Conservation (phyloP, 2,113 vertebrate species). For the Cromileptes altivelis region DNA sequence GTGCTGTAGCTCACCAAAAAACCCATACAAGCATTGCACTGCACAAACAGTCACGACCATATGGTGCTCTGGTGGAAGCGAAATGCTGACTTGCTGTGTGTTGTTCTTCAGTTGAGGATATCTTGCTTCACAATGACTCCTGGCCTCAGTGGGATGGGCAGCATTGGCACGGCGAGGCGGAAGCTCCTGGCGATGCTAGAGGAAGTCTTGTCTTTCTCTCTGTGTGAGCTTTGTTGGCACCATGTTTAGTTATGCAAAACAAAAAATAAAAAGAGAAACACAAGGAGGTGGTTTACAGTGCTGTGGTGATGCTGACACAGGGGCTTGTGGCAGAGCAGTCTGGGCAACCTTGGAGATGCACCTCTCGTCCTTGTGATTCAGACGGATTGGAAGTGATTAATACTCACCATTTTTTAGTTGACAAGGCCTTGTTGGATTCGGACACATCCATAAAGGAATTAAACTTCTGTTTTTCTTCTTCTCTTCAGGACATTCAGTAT, state of each 20-base stretch:
- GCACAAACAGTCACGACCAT: slow-evolving; percentile 64
- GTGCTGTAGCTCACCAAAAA: slow-evolving; percentile 37
- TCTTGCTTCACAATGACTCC: slow-evolving; percentile 64
- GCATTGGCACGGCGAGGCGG: slow-evolving; percentile 78
- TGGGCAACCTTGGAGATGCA: slow-evolving; percentile 48
- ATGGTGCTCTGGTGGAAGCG: slow-evolving; percentile 74
- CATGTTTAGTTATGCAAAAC: slow-evolving; percentile 54
- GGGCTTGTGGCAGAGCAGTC: slow-evolving; percentile 63
- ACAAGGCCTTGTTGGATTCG: slow-evolving; percentile 21
- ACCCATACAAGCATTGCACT: slow-evolving; percentile 31
- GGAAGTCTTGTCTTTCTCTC: slow-evolving; percentile 78
- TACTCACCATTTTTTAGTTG: slow-evolving; percentile 5
- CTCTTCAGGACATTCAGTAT: slow-evolving; percentile 87
- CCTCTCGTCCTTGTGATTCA: slow-evolving; percentile 31
- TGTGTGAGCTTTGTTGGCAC: slow-evolving; percentile 70
- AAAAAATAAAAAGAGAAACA: slow-evolving; percentile 44
- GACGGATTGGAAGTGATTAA: slow-evolving; percentile 29
- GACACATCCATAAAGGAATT: slow-evolving; percentile 18
- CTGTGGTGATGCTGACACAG: slow-evolving; percentile 46
- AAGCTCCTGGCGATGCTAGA: slow-evolving; percentile 82
- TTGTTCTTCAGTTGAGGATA: slow-evolving; percentile 49
- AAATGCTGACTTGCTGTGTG: slow-evolving; percentile 71
- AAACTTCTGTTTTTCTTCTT: slow-evolving; percentile 11
- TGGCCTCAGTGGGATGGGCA: slow-evolving; percentile 76
- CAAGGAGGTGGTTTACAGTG: slow-evolving; percentile 44